phyloP scores from a whole-genome alignment of 2,888 invertebrate genomes.

The Drosophila meridionalis region DNA sequence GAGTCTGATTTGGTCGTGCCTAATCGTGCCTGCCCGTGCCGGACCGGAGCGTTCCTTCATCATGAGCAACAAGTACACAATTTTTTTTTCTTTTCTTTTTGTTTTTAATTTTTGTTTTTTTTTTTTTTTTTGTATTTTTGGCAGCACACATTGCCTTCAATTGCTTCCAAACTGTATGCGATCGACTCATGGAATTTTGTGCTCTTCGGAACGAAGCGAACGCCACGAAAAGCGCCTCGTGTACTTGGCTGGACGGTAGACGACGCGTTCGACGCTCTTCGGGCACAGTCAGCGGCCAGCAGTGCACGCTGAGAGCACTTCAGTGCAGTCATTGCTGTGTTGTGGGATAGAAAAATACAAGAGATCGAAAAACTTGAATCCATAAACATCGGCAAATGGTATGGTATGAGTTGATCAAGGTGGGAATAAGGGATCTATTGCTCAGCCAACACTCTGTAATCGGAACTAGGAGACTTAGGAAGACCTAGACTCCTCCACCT shows the following conservation, averaged over 20 bases:
- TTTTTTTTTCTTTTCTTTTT: constrained; percentile 38
- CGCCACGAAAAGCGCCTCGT: constrained; percentile 28
- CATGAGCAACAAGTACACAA: constrained; percentile 29
- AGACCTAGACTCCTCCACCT: too few relatives aligned
- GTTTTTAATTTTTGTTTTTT: constrained; percentile 31
- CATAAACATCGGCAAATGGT: too few relatives aligned
- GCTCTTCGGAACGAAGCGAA: constrained; percentile 23
- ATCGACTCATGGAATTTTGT: constrained; percentile 62
- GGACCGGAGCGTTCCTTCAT: constrained; percentile 31
- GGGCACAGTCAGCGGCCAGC: neutral
- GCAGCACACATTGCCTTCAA: constrained; percentile 51
- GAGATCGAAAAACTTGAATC: too few relatives aligned
- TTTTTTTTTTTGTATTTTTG: constrained; percentile 42
- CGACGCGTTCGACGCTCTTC: neutral
- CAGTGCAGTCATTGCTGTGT: neutral
- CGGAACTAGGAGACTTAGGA: too few relatives aligned
- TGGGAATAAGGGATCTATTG: too few relatives aligned
- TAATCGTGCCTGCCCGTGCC: constrained; percentile 5
- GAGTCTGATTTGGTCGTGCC: constrained; percentile 23
- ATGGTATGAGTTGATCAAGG: too few relatives aligned
- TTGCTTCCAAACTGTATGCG: constrained; percentile 64
- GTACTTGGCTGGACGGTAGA: constrained; percentile 16
- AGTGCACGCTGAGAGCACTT: neutral
- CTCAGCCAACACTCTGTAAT: too few relatives aligned
- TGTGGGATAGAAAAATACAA: too few relatives aligned